Evolutionary conservation across 2,797 vertebrate species (phyloP).

Genomic region (Typhlichthys eigenmanni): DNA sequence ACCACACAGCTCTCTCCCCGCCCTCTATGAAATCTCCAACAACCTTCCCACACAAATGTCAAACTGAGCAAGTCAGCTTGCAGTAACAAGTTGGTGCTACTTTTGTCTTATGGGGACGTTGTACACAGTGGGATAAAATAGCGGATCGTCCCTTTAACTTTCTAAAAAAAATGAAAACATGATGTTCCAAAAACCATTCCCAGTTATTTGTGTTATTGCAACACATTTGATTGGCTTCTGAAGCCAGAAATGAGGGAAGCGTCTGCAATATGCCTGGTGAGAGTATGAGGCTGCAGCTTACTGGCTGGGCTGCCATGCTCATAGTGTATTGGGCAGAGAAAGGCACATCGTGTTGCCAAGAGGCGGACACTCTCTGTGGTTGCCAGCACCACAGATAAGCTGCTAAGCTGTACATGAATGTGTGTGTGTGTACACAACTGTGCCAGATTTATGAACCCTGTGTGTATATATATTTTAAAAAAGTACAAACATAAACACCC

Average conservation of each 20-base stretch:
- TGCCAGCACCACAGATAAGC: constrained; percentile 69
- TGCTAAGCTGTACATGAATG: constrained; percentile 74
- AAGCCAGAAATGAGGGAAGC: constrained; percentile 19
- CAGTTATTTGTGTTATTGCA: not conserved
- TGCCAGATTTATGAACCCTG: constrained; percentile 55
- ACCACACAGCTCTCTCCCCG: no score
- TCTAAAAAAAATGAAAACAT: no score
- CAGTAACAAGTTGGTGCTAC: no score
- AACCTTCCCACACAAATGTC: no score
- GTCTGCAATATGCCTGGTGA: constrained; percentile 29
- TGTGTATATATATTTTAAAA: constrained; percentile 44
- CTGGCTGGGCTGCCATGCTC: constrained; percentile 34
- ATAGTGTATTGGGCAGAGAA: constrained; percentile 50
- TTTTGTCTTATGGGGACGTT: no score
- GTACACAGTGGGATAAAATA: no score
- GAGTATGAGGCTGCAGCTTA: constrained; percentile 48
- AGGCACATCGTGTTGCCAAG: constrained; percentile 58
- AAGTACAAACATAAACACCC: constrained; percentile 11
- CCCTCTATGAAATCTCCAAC: no score
- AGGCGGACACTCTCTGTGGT: constrained; percentile 54
- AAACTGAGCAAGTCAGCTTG: no score
- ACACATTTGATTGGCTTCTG: not conserved
- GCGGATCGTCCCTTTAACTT: no score
- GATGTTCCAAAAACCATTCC: not conserved
- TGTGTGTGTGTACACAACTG: constrained; percentile 60